Conservation (phyloP, 2,113 vertebrate genomes). For the Rhineura floridana region DNA sequence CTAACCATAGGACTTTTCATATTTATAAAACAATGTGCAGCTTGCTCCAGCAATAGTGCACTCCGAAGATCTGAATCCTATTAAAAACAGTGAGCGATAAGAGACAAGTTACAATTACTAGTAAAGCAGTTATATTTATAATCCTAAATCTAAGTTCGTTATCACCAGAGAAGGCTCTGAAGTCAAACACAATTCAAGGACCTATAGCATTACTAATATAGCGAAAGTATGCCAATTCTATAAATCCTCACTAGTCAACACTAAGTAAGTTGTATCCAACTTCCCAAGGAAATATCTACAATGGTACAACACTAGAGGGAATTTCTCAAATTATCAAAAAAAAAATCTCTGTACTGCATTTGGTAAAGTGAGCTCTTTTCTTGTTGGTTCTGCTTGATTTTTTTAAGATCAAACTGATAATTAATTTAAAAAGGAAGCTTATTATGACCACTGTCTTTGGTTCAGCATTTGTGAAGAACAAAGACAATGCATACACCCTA, state of each 20-base stretch:
- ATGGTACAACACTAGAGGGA: background rate
- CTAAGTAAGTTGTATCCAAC: background rate
- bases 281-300: background rate
- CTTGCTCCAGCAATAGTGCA: slow-evolving; percentile 94
- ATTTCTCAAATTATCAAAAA: background rate
- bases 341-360: background rate
- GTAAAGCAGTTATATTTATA: background rate
- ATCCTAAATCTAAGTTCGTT: background rate
- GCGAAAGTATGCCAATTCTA: background rate
- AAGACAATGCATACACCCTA: background rate
- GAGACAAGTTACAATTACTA: background rate
- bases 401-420: background rate
- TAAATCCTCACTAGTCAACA: background rate
- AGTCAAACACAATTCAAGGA: background rate
- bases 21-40: slow-evolving; percentile 96
- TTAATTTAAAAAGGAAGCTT: background rate
- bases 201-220: background rate
- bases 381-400: background rate
- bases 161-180: background rate
- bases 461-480: background rate
- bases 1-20: slow-evolving; percentile 98
- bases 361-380: background rate
- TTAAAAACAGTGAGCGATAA: slow-evolving; percentile 38
- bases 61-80: slow-evolving; percentile 97
- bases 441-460: background rate